Base-by-base conservation (phyloP, 2,113 vertebrate species). In the Manacus vitellinus region DNA sequence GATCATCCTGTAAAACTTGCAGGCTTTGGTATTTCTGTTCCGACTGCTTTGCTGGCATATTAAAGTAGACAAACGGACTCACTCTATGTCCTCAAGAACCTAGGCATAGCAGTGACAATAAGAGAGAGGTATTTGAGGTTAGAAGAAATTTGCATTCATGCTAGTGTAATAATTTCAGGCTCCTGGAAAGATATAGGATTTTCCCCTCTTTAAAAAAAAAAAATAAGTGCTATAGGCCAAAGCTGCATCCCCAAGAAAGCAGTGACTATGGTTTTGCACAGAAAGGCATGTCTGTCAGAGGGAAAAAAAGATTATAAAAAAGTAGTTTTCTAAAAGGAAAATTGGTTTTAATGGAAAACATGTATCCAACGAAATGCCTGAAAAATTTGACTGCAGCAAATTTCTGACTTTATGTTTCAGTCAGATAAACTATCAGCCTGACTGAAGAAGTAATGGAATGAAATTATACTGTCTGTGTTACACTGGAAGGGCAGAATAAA, bases 371-470 rank as follows among this genome's bases (percentile, higher is more conserved):
- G 89, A 88, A 94, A 95, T 63, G 68, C 72, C 61, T 94, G 65
- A 56, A 93, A 87, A 84, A 77, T 88, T 8, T 89, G 58, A 80
- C 67, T 80, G 78, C 77, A 88, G 71, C 67, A 81, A 94, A 89
- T 84, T 78, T 44, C 86, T 92, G 76, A 74, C 94, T 95, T 92
- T 12, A 43, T 86, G 72, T 73, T 92, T 77, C 86, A 96, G 79
- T 43, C 72, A 78, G 79, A 75, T 88, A 88, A 96, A 82, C 39
- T 89, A 74, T 74, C 61, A 44, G 65, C 28, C 82, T 95, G 82
- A 63, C 85, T 84, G 90, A 80, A 96, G 68, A 94, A 88, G 88
- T 91, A 94, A 78, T 74, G 44, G 76, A 90, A 88, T 95, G 56
- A 95, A 95, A 96, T 96, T 84, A 82, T 71, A 35, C 65, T 89